Conservation (phyloP, 2,797 vertebrate genomes). For the Hephaestus fuliginosus region DNA sequence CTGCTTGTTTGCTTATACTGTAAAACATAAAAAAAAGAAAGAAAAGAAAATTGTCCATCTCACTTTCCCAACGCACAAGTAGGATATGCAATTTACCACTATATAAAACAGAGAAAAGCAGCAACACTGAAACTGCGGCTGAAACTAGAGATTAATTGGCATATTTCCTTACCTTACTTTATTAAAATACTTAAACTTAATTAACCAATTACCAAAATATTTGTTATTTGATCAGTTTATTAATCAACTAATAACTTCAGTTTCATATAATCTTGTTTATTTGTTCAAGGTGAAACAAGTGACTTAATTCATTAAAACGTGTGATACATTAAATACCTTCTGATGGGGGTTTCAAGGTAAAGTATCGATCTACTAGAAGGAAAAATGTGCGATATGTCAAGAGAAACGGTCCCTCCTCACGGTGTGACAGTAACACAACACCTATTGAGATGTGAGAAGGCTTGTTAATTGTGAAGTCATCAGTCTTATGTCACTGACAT, state of each 20-base stretch:
- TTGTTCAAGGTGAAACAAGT: conserved; percentile 8
- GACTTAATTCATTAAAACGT: not conserved
- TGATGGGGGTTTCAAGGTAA: not conserved
- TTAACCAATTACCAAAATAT: not conserved
- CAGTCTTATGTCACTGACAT: conserved; percentile 33
- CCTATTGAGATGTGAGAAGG: conserved; percentile 27
- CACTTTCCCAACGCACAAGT: not conserved
- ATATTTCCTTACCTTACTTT: not conserved
- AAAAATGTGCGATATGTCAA: not conserved
- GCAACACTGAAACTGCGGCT: not conserved
- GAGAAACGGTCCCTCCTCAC: not conserved
- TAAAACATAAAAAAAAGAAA: no score
- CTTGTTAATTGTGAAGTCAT: conserved; percentile 48
- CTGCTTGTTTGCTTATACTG: no score
- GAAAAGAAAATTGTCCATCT: not conserved
- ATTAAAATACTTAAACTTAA: not conserved
- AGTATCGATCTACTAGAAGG: not conserved
- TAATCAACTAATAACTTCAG: not conserved
- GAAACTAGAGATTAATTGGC: not conserved
- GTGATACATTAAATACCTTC: not conserved
- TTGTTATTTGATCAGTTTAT: not conserved
- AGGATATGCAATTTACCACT: not conserved
- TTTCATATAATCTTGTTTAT: not conserved
- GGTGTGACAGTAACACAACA: conserved; percentile 12
- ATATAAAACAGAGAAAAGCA: not conserved